These are phyloP conservation scores for Lamprotornis superbus DNA, from an alignment of 2,113 vertebrate species.

Conservation along the genomic window DNA sequence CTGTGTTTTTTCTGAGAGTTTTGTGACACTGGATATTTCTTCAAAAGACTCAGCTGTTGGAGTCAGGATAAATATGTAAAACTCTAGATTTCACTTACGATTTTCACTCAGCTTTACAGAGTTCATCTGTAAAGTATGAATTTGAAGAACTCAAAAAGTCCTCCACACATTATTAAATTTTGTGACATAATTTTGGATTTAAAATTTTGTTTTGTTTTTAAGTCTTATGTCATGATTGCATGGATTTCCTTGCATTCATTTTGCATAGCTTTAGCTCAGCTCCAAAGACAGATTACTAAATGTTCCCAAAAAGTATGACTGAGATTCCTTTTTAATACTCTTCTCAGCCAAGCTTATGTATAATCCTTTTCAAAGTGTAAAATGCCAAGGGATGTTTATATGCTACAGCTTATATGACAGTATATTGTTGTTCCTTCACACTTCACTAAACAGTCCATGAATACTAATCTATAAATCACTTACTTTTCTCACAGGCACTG, in stretches of 20 bases:
- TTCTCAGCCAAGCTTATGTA: constrained; percentile 43
- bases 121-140: background rate
- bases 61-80: background rate
- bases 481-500: background rate
- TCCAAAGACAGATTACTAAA: constrained; percentile 38
- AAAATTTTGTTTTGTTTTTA: background rate
- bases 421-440: constrained; percentile 42
- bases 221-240: background rate
- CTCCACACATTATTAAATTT: background rate
- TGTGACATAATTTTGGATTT: background rate
- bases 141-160: background rate
- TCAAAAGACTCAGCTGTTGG: background rate
- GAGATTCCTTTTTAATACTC: constrained; percentile 55
- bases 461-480: constrained; percentile 45
- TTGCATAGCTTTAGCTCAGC: constrained; percentile 2
- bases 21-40: background rate
- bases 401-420: constrained; percentile 35
- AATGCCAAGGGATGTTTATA: constrained; percentile 61
- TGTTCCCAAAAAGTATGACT: constrained; percentile 33
- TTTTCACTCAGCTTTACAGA: background rate
- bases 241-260: constrained; percentile 18
- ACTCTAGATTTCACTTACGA: background rate
- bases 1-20: background rate
- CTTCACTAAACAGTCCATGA: constrained; percentile 1
- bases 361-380: constrained; percentile 62